These are phyloP conservation scores for Synergus itoensis DNA, from an alignment of 2,888 invertebrate species.

Conservation along the genomic window DNA sequence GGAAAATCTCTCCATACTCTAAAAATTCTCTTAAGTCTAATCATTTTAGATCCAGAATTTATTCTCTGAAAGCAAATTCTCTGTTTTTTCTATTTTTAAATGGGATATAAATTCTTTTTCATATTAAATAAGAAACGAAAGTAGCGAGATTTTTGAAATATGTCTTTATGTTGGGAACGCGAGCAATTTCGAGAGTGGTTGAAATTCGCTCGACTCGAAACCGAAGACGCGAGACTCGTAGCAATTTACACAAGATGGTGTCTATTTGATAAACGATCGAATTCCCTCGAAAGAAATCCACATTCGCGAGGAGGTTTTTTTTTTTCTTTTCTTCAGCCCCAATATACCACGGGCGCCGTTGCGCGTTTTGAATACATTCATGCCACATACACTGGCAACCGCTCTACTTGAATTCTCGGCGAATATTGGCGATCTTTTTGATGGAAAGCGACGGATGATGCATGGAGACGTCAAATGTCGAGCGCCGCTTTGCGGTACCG, in stretches of 20 bases:
- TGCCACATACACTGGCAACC: constrained; percentile 59
- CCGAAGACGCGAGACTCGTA: constrained; percentile 57
- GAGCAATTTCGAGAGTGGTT: constrained; percentile 67
- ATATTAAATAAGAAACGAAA: constrained; percentile 16
- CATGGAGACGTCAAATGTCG: constrained; percentile 73
- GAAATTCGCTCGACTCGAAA: constrained; percentile 54
- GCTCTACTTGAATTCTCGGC: constrained; percentile 60
- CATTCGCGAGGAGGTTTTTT: constrained; percentile 59
- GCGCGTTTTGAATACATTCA: constrained; percentile 73
- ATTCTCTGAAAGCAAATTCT: too few relatives aligned
- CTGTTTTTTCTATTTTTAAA: background rate
- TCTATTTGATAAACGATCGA: constrained; percentile 77
- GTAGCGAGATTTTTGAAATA: constrained; percentile 26
- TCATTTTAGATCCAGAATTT: too few relatives aligned
- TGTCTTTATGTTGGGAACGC: constrained; percentile 42
- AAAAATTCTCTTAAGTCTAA: too few relatives aligned
- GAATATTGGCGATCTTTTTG: constrained; percentile 69
- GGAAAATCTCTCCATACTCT: background rate
- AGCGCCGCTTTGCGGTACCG: constrained; percentile 48
- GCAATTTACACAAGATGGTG: constrained; percentile 72
- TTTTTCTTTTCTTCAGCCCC: constrained; percentile 53
- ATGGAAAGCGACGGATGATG: constrained; percentile 75
- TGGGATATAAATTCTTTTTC: constrained; percentile 2
- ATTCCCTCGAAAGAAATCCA: constrained; percentile 72
- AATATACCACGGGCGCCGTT: constrained; percentile 53